Percentiles rank a stretch among this genome's conserved stretches.
Conservation (phyloP, 1,140 invertebrate species). For the Heliothis subflexa region DNA sequence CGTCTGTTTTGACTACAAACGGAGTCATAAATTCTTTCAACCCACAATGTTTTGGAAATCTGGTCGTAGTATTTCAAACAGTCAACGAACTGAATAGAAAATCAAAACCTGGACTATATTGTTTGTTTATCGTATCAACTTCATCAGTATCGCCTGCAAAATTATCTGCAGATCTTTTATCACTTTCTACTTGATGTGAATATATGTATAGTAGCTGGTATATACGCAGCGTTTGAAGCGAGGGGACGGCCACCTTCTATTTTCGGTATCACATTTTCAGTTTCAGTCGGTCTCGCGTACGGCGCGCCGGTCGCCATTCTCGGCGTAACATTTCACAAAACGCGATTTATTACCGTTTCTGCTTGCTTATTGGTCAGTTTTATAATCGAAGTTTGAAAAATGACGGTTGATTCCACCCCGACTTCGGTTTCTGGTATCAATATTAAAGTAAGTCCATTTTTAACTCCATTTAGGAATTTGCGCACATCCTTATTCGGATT, state of each 20-base stretch:
- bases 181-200: constrained; percentile 63
- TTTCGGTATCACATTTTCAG: constrained; percentile 80
- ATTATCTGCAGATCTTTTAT: constrained; percentile 54
- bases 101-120: background rate
- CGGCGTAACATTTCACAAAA: constrained; percentile 50
- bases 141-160: background rate
- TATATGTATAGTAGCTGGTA: constrained; percentile 47
- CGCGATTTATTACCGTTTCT: constrained; percentile 22
- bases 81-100: too few relatives aligned
- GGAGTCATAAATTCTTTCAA: background rate
- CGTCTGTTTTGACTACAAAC: constrained; percentile 18
- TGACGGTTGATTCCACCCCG: constrained; percentile 65
- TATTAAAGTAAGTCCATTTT: constrained; percentile 77
- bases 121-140: background rate
- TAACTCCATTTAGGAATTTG: constrained; percentile 35
- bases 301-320: constrained; percentile 69
- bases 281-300: constrained; percentile 73
- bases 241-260: constrained; percentile 76
- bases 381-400: constrained; percentile 61
- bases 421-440: constrained; percentile 76
- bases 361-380: constrained; percentile 31
- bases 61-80: background rate
- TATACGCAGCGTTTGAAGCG: constrained; percentile 48
- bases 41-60: constrained; percentile 10
- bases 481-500: constrained; percentile 20